A percentile compares a stretch with the other conserved stretches of the same genome.
Evolutionary conservation across 2,888 invertebrate species (phyloP).

Genomic region (Agrotis clavis): DNA sequence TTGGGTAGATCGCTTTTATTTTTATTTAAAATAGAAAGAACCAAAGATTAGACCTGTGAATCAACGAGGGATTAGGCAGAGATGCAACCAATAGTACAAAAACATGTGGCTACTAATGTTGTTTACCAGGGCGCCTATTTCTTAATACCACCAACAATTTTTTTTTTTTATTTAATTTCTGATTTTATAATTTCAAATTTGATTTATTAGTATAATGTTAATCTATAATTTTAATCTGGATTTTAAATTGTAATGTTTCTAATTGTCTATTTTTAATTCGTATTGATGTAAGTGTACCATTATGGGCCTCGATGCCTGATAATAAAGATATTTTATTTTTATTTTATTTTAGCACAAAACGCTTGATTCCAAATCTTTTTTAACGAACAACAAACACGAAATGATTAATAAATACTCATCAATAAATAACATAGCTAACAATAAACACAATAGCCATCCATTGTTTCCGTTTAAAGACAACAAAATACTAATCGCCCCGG

Average conservation of each 20-base stretch:
- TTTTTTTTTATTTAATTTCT: no score
- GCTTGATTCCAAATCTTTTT: conserved; percentile 8
- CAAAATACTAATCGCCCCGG: conserved; percentile 46
- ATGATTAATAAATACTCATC: conserved; percentile 15
- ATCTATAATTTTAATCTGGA: no score
- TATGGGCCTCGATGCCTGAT: no score
- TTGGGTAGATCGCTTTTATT: not conserved
- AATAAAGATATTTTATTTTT: no score
- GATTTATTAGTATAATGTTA: no score
- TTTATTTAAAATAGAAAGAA: conserved; percentile 2
- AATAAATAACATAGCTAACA: conserved; percentile 47
- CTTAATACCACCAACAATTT: not conserved
- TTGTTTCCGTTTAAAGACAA: conserved; percentile 55
- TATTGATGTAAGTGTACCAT: no score
- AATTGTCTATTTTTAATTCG: no score
- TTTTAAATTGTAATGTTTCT: no score
- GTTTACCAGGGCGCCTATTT: not conserved
- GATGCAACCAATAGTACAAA: not conserved
- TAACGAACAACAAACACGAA: conserved; percentile 13
- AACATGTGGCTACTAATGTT: not conserved
- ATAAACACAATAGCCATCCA: conserved; percentile 50
- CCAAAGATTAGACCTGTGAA: not conserved
- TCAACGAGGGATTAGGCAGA: not conserved
- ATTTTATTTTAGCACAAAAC: not conserved
- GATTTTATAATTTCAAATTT: no score